These are phyloP conservation scores for Dasyurus viverrinus DNA, from an alignment of 2,113 vertebrate genomes.

Conservation along the genomic window DNA sequence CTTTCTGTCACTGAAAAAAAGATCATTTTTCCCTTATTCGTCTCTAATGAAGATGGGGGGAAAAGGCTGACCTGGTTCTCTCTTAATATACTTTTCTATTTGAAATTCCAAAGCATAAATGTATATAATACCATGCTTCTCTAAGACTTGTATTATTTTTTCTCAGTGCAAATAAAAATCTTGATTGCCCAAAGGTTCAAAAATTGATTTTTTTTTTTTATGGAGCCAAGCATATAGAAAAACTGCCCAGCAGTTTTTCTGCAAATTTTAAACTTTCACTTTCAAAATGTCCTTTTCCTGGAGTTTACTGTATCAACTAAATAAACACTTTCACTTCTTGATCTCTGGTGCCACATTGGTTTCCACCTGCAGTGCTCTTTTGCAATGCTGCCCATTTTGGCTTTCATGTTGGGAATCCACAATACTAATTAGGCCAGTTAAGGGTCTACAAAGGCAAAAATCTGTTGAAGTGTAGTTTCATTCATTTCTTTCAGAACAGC, in stretches of 20 bases:
- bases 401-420: constrained; percentile 39
- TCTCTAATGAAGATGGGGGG: background rate
- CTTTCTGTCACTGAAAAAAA: background rate
- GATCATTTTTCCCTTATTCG: background rate
- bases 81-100: constrained; percentile 4
- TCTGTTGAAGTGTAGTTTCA: constrained; percentile 71
- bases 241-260: constrained; percentile 43
- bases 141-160: constrained; percentile 35
- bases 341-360: background rate
- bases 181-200: constrained; percentile 38
- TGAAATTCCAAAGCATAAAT: constrained; percentile 18
- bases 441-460: constrained; percentile 69
- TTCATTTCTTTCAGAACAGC: constrained; percentile 75
- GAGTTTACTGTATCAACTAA: background rate
- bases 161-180: constrained; percentile 37
- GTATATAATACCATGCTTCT: constrained; percentile 24
- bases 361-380: background rate
- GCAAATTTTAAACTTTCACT: background rate
- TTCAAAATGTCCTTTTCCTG: background rate
- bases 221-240: constrained; percentile 18
- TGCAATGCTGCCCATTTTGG: constrained; percentile 33
- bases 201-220: constrained; percentile 40
- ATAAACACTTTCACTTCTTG: background rate
- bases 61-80: background rate
- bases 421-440: constrained; percentile 74